Base-by-base conservation (phyloP, 2,888 invertebrate species). In the Vanessa cardui region DNA sequence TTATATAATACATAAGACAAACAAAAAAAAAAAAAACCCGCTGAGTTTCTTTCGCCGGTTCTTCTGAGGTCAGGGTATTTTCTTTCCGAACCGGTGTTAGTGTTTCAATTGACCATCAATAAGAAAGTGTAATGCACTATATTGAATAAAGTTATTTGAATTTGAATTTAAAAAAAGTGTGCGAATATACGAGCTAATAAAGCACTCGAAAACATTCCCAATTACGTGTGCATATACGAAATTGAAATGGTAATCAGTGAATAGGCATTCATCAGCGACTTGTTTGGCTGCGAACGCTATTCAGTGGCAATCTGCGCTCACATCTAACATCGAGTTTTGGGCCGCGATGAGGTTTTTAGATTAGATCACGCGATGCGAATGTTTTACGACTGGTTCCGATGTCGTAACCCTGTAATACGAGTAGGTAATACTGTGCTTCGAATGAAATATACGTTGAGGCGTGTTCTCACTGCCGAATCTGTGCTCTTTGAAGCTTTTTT, bases 351-450 rank as follows among this genome's bases (percentile, higher is more conserved):
- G 66, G 72, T 72, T 69, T 68, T 69, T 59, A 69, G 76, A 77
- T 77, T 73, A 73, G 72, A 73, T 72, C 68, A 67, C 69, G 72
- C 62, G 69, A 73, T 71, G 69, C 63, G 66, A 71, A 71, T 69
- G 70, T 71, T 73, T 74, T 74, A 74, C 71, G 75, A 75, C 72
- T 70, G 72, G 72, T 71, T 70, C 70, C 66, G 70, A 74, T 73
- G 74, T 72, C 70, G 73, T 70, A 73, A 71, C 67, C 58, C 58
- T 67, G 74, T 72, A 75, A 75, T 70, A 58, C 68, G 65, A 74
- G 70, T 62, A 66, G 60, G 58, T 61, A 62, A 65, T 74, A 71
- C 69, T 72, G 63, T 68, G 64, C 60, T 64, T 68, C 62, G 46
- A 47, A 59, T 70, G 52, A 62, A 59, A 65, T 47, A 26, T 33